phyloP scores from a whole-genome alignment of 2,113 vertebrate genomes.

The Hypocryptadius cinnamomeus region DNA sequence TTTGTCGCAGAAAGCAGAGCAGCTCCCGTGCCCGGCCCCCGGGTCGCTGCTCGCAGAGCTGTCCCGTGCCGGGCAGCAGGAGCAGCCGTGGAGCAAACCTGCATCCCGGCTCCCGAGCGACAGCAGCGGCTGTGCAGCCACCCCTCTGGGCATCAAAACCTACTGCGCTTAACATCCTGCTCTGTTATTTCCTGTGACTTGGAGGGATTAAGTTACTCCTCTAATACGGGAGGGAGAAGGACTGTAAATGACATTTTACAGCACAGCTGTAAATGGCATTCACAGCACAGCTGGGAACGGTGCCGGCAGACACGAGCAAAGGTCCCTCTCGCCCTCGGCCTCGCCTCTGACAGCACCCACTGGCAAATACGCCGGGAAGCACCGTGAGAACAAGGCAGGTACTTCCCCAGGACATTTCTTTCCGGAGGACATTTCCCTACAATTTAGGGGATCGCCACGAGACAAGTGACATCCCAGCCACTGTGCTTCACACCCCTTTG shows the following conservation, averaged over 20 bases:
- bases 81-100: not conserved
- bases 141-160: not conserved
- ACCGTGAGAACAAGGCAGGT: not conserved
- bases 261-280: not conserved
- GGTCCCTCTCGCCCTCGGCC: not conserved
- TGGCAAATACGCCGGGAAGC: not conserved
- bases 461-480: not conserved
- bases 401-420: not conserved
- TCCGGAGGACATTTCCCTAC: rapidly evolving
- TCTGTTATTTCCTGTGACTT: not conserved
- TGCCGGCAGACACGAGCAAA: rapidly evolving
- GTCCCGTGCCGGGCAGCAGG: not conserved
- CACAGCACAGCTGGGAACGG: not conserved
- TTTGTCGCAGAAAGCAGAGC: not conserved
- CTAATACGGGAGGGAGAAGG: not conserved
- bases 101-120: not conserved
- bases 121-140: not conserved
- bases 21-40: rapidly evolving
- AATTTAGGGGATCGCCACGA: not conserved
- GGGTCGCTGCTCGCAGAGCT: not conserved
- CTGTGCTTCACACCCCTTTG: not conserved
- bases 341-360: not conserved
- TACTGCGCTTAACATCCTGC: not conserved
- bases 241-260: not conserved
- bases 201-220: not conserved